Conservation (phyloP, 2,888 invertebrate genomes). For the Acleris literana region DNA sequence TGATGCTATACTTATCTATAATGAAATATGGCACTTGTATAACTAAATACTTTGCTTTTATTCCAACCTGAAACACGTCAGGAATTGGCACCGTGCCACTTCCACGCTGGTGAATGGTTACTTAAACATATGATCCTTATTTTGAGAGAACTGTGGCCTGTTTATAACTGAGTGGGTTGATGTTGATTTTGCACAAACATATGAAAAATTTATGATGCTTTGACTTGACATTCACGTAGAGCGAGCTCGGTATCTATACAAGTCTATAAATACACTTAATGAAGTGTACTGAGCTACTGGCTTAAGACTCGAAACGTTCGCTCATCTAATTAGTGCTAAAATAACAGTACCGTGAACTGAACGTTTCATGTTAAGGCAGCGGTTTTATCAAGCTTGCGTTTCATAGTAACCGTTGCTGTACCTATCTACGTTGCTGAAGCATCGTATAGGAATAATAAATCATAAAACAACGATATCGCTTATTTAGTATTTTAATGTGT, state of each 20-base stretch:
- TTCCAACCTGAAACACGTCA: conserved; percentile 25
- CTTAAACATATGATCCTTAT: conserved; percentile 45
- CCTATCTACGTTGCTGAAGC: background rate
- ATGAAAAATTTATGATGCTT: background rate
- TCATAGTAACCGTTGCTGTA: background rate
- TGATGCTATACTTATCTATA: conserved; percentile 18
- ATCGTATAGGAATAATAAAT: no score
- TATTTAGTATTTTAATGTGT: background rate
- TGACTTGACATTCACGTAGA: background rate
- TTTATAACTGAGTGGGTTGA: conserved; percentile 8
- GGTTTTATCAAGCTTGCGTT: background rate
- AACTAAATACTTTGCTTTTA: conserved; percentile 12
- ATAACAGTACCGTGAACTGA: conserved; percentile 11
- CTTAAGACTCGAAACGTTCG: conserved; percentile 7
- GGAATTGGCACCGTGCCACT: conserved; percentile 48
- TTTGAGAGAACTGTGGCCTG: conserved; percentile 24
- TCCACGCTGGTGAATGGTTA: conserved; percentile 46
- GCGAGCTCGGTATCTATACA: conserved; percentile 14
- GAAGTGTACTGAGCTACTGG: conserved; percentile 12
- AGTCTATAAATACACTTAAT: conserved; percentile 1
- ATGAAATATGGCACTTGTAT: conserved; percentile 27
- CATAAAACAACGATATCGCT: no score
- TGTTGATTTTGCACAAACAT: conserved; percentile 8
- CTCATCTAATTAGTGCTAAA: conserved; percentile 12
- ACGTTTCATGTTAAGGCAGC: conserved; percentile 6